Evolutionary conservation across 2,113 vertebrate genomes (phyloP), one percentile per base, ranked within the genome.

Genomic region (Aegithalos caudatus): DNA sequence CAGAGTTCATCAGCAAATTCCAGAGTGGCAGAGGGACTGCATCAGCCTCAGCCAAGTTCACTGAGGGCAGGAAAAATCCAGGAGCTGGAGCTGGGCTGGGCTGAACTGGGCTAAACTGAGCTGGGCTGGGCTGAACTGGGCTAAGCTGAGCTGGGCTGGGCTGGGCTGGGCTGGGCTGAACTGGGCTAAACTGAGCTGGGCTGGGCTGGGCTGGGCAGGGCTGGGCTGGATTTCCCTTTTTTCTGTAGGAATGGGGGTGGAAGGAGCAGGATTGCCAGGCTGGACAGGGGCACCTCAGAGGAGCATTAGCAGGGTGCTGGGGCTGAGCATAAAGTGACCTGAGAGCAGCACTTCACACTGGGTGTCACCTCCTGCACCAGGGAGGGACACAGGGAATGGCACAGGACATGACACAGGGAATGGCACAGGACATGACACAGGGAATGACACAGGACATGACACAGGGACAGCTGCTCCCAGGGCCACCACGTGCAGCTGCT

Each of bases 1-100:
- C 45, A 21, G 82, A 81, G 96, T 86, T 74, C 81, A 92, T 97
- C 92, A 95, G 93, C 10, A 22, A 25, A 70, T 86, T 94, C 81
- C 83, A 20, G 72, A 72, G 64, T 79, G 65, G 88, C 70, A 57
- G 11, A 67, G 66, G 38, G 67, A 66, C 38, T 65, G 70, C 33
- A 28, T 77, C 78, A 92, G 90, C 82, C 54, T 14, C 21, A 45
- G 81, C 61, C 64, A 17, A 18, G 42, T 40, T 67, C 81, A 53
- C 60, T 31, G 24, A n/a, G 48, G 33, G 61, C 47, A 14, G n/a
- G 65, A 23, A 93, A 50, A 94, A 40, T 16, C 11, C 57, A 82
- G 50, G 61, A 19, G 42, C 35, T 2, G 18, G 61, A 19, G 58
- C 81, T 64, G 50, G 35, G 58, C 48, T 50, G 44, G 44, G 28